Evolutionary conservation across 64 coral and sea anemone genomes (phyloP).

Genomic region (Montipora efflorescens): DNA sequence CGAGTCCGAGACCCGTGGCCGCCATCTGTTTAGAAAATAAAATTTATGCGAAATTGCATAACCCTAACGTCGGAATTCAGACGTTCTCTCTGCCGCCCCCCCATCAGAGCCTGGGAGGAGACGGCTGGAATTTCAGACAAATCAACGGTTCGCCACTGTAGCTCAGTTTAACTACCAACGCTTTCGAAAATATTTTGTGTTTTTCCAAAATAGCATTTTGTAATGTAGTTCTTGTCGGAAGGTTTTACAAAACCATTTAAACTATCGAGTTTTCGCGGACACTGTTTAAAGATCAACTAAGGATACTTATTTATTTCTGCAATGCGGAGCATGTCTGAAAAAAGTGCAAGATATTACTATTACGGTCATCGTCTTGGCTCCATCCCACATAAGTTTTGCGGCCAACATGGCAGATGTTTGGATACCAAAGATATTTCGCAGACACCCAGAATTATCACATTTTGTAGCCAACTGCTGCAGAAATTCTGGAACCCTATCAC

Average conservation of each 20-base stretch:
- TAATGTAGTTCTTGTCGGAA: neutral
- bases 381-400: neutral
- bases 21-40: constrained; percentile 11
- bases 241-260: neutral
- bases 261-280: neutral
- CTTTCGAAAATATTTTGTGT: neutral
- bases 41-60: too few species aligned
- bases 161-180: neutral
- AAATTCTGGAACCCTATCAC: neutral
- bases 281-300: neutral
- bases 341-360: neutral
- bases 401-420: neutral
- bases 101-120: too few species aligned
- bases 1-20: neutral
- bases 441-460: neutral
- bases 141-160: too few species aligned
- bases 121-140: too few species aligned
- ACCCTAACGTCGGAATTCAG: too few species aligned
- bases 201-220: neutral
- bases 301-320: neutral
- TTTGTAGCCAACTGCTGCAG: neutral
- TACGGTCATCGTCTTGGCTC: neutral
- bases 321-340: neutral
- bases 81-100: too few species aligned
- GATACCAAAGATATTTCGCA: neutral